Conservation (phyloP, 2,113 vertebrate genomes). For the Salminus brasiliensis region DNA sequence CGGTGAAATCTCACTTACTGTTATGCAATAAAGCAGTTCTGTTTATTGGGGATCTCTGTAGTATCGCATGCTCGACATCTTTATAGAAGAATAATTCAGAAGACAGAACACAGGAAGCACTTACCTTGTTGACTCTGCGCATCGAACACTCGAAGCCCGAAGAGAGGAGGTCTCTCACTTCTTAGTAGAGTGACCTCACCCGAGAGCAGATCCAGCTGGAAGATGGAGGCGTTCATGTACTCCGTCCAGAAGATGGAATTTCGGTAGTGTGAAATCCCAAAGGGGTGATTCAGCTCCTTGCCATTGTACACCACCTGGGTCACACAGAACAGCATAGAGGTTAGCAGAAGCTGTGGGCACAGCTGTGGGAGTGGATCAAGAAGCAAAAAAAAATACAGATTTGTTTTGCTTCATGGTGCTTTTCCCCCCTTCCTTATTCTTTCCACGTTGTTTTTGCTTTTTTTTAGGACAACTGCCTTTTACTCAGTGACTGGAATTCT, state of each 20-base stretch:
- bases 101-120: not conserved
- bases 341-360: not conserved
- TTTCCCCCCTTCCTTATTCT: not conserved
- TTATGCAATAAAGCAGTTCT: not conserved
- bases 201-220: constrained; percentile 89
- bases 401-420: not conserved
- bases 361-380: constrained; percentile 15
- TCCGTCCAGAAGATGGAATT: constrained; percentile 97
- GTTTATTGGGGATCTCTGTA: not conserved
- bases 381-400: not conserved
- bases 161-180: constrained; percentile 91
- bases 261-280: constrained; percentile 91
- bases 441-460: not conserved
- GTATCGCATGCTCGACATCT: not conserved
- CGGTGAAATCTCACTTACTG: not conserved
- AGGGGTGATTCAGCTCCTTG: constrained; percentile 96
- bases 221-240: constrained; percentile 98
- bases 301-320: constrained; percentile 92
- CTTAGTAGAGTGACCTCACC: constrained; percentile 87
- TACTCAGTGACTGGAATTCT: not conserved
- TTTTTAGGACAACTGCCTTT: not conserved
- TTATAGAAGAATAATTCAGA: too few relatives aligned
- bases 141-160: constrained; percentile 93
- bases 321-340: constrained; percentile 7
- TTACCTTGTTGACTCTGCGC: constrained; percentile 94